Percentiles rank a stretch among this genome's conserved stretches.
phyloP scores from a whole-genome alignment of 2,888 invertebrate species.

The Ditula angustiorana region DNA sequence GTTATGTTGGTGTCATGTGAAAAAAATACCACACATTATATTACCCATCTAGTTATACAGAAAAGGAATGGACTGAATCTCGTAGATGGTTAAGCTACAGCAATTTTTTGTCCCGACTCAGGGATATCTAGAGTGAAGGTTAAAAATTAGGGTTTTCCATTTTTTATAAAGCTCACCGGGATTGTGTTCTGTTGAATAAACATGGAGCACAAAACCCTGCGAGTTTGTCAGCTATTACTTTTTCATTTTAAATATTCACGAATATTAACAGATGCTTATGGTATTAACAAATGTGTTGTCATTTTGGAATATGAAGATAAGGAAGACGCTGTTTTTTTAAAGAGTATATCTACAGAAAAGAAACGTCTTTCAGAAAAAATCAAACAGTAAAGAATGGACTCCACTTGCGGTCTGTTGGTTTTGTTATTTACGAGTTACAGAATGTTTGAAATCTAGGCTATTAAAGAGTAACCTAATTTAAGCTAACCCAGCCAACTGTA shows the following conservation, averaged over 20 bases:
- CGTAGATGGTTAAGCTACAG: slow-evolving; percentile 5
- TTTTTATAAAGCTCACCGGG: neutral
- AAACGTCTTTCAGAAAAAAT: too few relatives aligned
- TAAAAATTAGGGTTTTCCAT: slow-evolving; percentile 16
- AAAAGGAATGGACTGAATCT: neutral
- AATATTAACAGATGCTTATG: neutral
- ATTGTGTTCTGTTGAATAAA: slow-evolving; percentile 13
- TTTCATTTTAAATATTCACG: neutral
- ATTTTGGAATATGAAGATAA: too few relatives aligned
- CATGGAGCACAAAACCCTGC: slow-evolving; percentile 13
- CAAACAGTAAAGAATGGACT: too few relatives aligned
- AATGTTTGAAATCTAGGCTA: neutral
- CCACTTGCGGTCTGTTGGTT: neutral
- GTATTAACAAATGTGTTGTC: too few relatives aligned
- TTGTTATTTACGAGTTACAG: neutral
- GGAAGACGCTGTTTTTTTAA: too few relatives aligned
- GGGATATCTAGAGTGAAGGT: slow-evolving; percentile 1
- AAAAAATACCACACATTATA: too few relatives aligned
- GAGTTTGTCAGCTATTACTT: neutral
- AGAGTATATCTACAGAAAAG: too few relatives aligned
- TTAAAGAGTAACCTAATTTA: neutral
- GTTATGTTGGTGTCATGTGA: too few relatives aligned
- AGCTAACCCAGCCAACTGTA: neutral
- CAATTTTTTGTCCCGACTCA: slow-evolving; percentile 13
- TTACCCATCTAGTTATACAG: neutral